phyloP scores from a whole-genome alignment of 2,888 invertebrate genomes.

The Xanthorhoe spadicearia region DNA sequence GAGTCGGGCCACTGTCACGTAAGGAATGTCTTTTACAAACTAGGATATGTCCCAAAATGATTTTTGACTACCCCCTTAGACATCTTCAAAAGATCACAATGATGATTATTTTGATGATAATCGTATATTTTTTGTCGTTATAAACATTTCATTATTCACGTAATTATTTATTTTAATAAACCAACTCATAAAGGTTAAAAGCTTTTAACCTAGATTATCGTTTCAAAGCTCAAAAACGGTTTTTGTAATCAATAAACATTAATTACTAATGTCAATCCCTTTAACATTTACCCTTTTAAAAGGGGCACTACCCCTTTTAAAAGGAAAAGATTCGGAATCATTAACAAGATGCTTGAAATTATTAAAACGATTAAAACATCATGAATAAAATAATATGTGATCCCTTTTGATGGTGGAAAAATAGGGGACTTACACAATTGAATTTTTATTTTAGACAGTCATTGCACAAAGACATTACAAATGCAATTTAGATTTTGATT shows the following conservation, averaged over 20 bases:
- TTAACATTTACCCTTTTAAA: conserved; percentile 8
- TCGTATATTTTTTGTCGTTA: too few species aligned
- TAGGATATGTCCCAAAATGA: too few species aligned
- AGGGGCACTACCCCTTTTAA: background rate
- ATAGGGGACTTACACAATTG: background rate
- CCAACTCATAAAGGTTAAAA: too few species aligned
- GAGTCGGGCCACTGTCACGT: too few species aligned
- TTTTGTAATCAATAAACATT: conserved; percentile 18
- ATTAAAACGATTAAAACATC: conserved; percentile 23
- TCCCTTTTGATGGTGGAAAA: background rate
- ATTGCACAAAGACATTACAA: too few species aligned
- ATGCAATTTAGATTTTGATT: too few species aligned
- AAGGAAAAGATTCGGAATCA: conserved; percentile 12
- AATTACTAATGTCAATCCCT: conserved; percentile 18
- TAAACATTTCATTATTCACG: too few species aligned
- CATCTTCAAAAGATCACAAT: too few species aligned
- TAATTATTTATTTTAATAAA: too few species aligned
- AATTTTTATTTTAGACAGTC: background rate
- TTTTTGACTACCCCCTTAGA: too few species aligned
- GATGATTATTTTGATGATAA: too few species aligned
- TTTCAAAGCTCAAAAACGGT: background rate
- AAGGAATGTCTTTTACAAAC: too few species aligned
- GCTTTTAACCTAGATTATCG: background rate
- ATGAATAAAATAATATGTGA: background rate
- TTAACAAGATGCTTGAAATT: conserved; percentile 23